Base-by-base conservation (phyloP, 2,888 invertebrate species). In the Atethmia centrago region DNA sequence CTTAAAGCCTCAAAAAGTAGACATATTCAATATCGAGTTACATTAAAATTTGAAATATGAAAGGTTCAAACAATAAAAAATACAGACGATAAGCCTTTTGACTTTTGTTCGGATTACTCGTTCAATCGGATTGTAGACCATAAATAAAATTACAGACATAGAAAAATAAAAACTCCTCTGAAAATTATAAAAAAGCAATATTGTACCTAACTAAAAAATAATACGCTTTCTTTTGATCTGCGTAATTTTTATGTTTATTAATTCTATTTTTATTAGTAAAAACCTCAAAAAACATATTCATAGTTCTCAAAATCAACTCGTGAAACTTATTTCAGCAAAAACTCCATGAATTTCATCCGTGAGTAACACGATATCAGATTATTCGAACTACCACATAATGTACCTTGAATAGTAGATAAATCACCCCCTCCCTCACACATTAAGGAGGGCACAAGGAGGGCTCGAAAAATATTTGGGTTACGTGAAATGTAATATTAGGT, bases 361-460 rank as follows among this genome's bases (percentile, higher is more conserved):
- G 55, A 84, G 72, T 81, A 79, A 88, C 83, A 82, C 70, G 80
- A 77, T 88, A 92, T 91, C 91, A 90, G 91, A 91, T 91, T 88
- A 90, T 89, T 87, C 85, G 82, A 87, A 89, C 87, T 88, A 89
- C 88, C 88, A 88, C 87, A 88, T 90, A 90, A 90, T 90, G 84
- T 89, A 90, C 90, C 89, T 88, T 90, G 90, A 90, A 91, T 89
- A 88, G 90, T 91, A 90, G 86, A 93, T 93, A 93, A 92, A 93
- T 93, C 92, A 92, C 88, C 74, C 84, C 86, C 74, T 65, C 88
- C 83, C 79, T 79, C 84, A 85, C 83, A 88, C 91, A 89, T 89
- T 90, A 90, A 86, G 75, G 85, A 85, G 86, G 88, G 86, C 84
- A 83, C 83, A 83, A 84, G 86, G 87, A 87, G 86, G 87, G 85